Base-by-base conservation (phyloP, 2,797 vertebrate species). In the Botia kubotai region DNA sequence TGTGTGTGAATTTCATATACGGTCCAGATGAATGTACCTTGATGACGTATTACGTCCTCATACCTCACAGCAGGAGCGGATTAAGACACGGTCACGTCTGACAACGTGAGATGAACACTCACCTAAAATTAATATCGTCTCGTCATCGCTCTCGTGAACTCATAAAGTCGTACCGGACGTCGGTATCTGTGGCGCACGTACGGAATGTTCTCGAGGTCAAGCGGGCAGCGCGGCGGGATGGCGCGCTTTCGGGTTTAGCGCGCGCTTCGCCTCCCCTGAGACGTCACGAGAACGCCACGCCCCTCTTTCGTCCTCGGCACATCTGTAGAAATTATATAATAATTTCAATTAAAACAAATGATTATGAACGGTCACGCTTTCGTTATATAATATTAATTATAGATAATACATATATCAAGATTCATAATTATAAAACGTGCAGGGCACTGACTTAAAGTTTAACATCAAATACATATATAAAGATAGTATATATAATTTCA, bases 71-170 rank as follows among this genome's bases (percentile, higher is more conserved):
- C 55, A 58, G 8, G 11, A 23, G n/a, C 8, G 2, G 21, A 23
- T 62, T 5, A 60, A 60, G 58, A 62, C 23, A 16, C 23, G 13
- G 29, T 29, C 26, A 19, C 19, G 7, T 26, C 53, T 58, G 33
- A 29, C 65, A 48, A 33, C 16, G 26, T 58, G 52, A 23, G 19
- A 77, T 58, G 14, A 65, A 26, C 36, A 0, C 21, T 77, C 23
- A 77, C 65, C 75, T 77, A 36, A 57, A 48, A 77, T 69, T 16
- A 69, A 48, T 53, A 69, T 53, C 26, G 52, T 17, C 13, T 36
- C 1, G 19, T 53, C 62, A 55, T 55, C 21, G 16, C 33, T 68
- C 33, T 16, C 23, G n/a, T 68, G 23, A 57, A 29, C 19, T 13
- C 33, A 19, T 10, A 6, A 46, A 67, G 33, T 43, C 0, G 6